Base-by-base conservation (phyloP, 2,113 vertebrate genomes). In the Trichomycterus rosablanca region DNA sequence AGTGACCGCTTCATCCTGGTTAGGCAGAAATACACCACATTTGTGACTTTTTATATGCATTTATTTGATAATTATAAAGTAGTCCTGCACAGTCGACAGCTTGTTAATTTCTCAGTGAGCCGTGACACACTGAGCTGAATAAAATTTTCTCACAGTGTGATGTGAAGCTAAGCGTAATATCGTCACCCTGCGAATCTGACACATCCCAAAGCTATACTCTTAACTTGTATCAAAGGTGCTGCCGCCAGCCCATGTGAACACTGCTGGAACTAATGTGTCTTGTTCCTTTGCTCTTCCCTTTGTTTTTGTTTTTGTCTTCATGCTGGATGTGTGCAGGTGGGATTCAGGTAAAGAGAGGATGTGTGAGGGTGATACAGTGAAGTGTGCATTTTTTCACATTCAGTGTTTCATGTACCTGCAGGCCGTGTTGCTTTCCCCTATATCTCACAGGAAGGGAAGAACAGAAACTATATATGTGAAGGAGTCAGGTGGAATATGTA, bases 281-380 rank as follows among this genome's bases (percentile, higher is more conserved):
- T 37, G 39, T 63, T 63, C 34, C 24, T 9, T 7, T 4, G 7
- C 59, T 18, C 34, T 49, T 51, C 10, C 16, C 20, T 53, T 45
- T 35, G 20, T 37, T 15, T 9, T 32, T 23, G 12, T 23, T n/a
- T n/a, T n/a, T 40, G 11, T 43, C 26, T 30, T 12, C 35, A 15
- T 30, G 24, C 58, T 49, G 30, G 16, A 18, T 19, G 20, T 35
- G 44, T 39, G 32, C 30, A 46, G 58, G 44, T 39, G 32, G 44
- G 48, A 40, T 44, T 49, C 60, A 54, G 60, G 60, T 42, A 22
- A n/a, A 63, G 49, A 63, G 26, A 24, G 42, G 48, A 64, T 64
- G 61, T 54, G 42, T 54, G 40, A 64, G 43, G 40, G 51, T 55
- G 61, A 45, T 46, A 64, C 10, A 64, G 40, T n/a, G 49, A 63